phyloP scores from a whole-genome alignment of 2,797 vertebrate genomes.

The Chaetodon trifasciatus region DNA sequence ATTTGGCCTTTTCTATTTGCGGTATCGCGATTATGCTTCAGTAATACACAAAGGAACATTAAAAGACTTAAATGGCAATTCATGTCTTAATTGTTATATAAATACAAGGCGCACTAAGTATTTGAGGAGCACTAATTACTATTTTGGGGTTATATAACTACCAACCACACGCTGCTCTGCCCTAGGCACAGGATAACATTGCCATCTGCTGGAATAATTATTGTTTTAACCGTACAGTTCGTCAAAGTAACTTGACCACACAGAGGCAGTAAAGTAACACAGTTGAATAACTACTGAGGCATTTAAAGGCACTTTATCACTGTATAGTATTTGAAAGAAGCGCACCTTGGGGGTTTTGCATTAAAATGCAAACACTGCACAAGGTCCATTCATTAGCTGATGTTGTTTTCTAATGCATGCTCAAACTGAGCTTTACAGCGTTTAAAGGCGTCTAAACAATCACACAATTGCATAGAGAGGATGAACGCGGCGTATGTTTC shows the following conservation, averaged over 20 bases:
- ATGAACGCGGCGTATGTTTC: slow-evolving; percentile 38
- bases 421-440: background rate
- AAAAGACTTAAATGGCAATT: background rate
- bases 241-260: slow-evolving; percentile 48
- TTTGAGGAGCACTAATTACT: background rate
- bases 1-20: background rate
- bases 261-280: slow-evolving; percentile 61
- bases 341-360: fast-evolving
- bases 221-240: background rate
- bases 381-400: background rate
- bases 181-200: background rate
- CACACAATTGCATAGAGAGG: background rate
- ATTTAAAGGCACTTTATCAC: background rate
- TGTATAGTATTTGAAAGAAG: background rate
- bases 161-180: background rate
- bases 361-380: background rate
- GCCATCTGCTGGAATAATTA: slow-evolving; percentile 64
- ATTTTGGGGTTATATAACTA: slow-evolving; percentile 45
- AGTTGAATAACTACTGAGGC: background rate
- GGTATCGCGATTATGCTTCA: background rate
- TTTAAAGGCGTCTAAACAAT: background rate
- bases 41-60: fast-evolving
- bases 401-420: background rate
- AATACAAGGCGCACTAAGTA: background rate
- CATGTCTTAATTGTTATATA: background rate